A percentile compares a stretch with the other conserved stretches of the same genome.
phyloP scores from a whole-genome alignment of 2,888 invertebrate species.

The Ornithoptera priamus region DNA sequence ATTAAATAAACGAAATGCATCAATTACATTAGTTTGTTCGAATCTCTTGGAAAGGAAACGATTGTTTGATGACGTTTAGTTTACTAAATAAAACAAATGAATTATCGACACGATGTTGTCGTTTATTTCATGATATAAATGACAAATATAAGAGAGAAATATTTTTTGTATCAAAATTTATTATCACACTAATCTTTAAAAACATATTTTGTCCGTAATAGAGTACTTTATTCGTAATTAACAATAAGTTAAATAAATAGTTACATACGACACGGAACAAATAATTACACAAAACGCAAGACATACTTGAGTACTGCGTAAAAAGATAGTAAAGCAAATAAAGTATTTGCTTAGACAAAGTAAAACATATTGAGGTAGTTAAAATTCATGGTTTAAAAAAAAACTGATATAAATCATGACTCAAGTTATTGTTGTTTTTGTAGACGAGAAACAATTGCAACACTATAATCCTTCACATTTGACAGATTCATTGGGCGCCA shows the following conservation, averaged over 20 bases:
- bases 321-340: constrained; percentile 20
- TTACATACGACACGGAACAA: neutral
- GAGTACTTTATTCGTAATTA: constrained; percentile 1
- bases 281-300: neutral
- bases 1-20: too few species aligned
- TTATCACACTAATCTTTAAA: neutral
- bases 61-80: too few species aligned
- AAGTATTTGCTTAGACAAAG: constrained; percentile 9
- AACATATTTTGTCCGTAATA: constrained; percentile 5
- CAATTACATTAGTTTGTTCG: too few species aligned
- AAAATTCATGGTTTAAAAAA: neutral
- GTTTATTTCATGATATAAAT: neutral
- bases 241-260: constrained; percentile 28
- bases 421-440: neutral
- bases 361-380: constrained; percentile 15
- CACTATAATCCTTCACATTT: constrained; percentile 53
- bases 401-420: neutral
- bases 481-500: constrained; percentile 35
- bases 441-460: constrained; percentile 10
- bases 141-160: too few species aligned
- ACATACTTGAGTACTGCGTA: neutral
- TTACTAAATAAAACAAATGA: too few species aligned
- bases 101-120: neutral
- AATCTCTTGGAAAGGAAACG: too few species aligned
- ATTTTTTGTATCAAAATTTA: neutral